Evolutionary conservation across 2,113 vertebrate genomes (phyloP).

Genomic region (Ictidomys tridecemlineatus): DNA sequence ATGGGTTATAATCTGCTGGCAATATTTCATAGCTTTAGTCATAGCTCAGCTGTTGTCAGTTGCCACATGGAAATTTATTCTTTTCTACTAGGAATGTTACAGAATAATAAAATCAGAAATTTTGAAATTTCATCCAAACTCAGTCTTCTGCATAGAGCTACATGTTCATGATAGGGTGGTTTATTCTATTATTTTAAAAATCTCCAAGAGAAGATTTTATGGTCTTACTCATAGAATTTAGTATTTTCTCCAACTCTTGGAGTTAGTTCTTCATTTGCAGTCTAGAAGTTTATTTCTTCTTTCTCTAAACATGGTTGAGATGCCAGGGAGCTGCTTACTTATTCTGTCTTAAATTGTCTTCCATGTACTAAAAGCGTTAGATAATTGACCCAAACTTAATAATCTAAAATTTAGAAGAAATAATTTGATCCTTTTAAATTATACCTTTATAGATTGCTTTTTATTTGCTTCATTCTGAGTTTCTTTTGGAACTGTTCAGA

Average conservation of each 20-base stretch:
- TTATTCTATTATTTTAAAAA: background rate
- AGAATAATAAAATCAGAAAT: background rate
- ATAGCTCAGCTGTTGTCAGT: conserved; percentile 25
- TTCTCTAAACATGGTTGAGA: background rate
- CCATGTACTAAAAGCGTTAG: background rate
- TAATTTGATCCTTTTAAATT: background rate
- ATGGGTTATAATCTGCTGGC: background rate
- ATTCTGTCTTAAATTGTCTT: background rate
- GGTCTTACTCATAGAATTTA: background rate
- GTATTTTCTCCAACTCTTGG: background rate
- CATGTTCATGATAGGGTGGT: fast-evolving
- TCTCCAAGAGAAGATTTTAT: background rate
- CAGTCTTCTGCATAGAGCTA: background rate
- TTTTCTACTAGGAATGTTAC: background rate
- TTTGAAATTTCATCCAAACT: background rate
- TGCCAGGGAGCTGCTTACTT: background rate
- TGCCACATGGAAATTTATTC: background rate
- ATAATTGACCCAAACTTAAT: background rate
- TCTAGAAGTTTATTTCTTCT: background rate
- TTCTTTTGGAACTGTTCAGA: background rate
- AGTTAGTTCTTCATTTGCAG: background rate
- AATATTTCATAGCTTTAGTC: background rate
- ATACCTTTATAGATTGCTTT: background rate
- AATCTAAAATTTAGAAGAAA: background rate
- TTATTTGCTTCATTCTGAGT: background rate